Base-by-base conservation (phyloP, 2,113 vertebrate genomes). In the Misgurnus anguillicaudatus region DNA sequence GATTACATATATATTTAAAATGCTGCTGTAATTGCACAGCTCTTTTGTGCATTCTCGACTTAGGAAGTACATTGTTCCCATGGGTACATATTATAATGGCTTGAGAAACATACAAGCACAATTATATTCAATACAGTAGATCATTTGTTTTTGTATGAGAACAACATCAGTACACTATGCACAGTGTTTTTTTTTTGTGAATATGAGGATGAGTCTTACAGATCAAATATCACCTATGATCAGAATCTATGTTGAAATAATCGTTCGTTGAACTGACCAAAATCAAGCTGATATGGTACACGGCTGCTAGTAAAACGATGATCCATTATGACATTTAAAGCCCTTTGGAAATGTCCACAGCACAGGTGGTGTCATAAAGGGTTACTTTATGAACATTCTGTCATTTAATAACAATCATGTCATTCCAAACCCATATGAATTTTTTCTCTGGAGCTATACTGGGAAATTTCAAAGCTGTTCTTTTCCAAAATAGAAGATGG, bases 11-110 rank as follows among this genome's bases (percentile, higher is more conserved):
- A 41, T 73, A 16, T 53, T 65, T 4, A 13, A 31, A 31, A 75
- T 19, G 9, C 42, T 75, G 45, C 14, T 63, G 9, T 57, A 39
- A 64, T 76, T 19, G 42, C 36, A 66, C 9, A 41, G 41, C 45
- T 19, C 51, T 72, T 72, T 7, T 16, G 16, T 58, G 53, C 39
- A 72, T 72, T 72, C 17, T 72, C 57, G 17, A 41, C 17, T 19
- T 14, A 57, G 36, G 51, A 71, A 41, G 51, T 72, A 41, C 10
- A 14, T 39, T 21, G 36, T 41, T 57, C 31, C 17, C 41, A 17
- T 72, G 31, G 17, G 51, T 5, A 58, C 14, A 58, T 72, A 58
- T 70, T 11, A 41, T 38, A 21, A 72, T 14, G 38, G 1, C n/a
- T 58, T 58, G 4, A n/a, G 10, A 36, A 41, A 42, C 1, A 41